These are phyloP conservation scores for Tanypteryx hageni DNA, from an alignment of 2,888 invertebrate species.

Conservation along the genomic window DNA sequence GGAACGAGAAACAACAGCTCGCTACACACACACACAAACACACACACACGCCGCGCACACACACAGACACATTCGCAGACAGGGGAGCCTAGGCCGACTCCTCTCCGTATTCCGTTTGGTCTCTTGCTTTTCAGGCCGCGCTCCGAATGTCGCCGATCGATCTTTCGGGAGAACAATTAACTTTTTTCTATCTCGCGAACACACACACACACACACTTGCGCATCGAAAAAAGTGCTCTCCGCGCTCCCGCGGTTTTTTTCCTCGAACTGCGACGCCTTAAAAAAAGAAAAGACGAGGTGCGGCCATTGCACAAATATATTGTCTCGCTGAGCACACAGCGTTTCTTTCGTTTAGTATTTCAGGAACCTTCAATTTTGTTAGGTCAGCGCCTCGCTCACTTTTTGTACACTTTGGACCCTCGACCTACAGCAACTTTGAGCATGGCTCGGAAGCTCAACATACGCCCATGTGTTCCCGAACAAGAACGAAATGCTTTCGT, in stretches of 20 bases:
- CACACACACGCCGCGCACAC: not conserved
- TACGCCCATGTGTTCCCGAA: not conserved
- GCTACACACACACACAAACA: not conserved
- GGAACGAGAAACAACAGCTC: not conserved
- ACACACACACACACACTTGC: slow-evolving; percentile 3
- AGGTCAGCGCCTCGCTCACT: slow-evolving; percentile 37
- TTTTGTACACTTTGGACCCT: slow-evolving; percentile 35
- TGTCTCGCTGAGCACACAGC: slow-evolving; percentile 38
- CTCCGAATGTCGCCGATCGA: slow-evolving; percentile 56
- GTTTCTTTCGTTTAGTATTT: slow-evolving; percentile 55
- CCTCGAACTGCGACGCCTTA: slow-evolving; percentile 31
- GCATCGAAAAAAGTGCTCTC: not conserved
- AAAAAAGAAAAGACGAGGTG: not conserved
- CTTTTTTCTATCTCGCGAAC: slow-evolving; percentile 43
- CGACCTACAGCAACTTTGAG: slow-evolving; percentile 31
- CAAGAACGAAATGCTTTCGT: not conserved
- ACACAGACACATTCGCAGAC: not conserved
- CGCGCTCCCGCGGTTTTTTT: not conserved
- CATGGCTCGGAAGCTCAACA: not conserved
- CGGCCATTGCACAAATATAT: slow-evolving; percentile 4
- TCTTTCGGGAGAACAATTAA: slow-evolving; percentile 54
- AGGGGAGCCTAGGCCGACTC: not conserved
- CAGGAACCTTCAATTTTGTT: slow-evolving; percentile 48
- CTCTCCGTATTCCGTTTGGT: not conserved
- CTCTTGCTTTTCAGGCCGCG: slow-evolving; percentile 53